A percentile compares a stretch with the other conserved stretches of the same genome.
phyloP scores from a whole-genome alignment of 2,888 invertebrate genomes.

The Auanema sp. region DNA sequence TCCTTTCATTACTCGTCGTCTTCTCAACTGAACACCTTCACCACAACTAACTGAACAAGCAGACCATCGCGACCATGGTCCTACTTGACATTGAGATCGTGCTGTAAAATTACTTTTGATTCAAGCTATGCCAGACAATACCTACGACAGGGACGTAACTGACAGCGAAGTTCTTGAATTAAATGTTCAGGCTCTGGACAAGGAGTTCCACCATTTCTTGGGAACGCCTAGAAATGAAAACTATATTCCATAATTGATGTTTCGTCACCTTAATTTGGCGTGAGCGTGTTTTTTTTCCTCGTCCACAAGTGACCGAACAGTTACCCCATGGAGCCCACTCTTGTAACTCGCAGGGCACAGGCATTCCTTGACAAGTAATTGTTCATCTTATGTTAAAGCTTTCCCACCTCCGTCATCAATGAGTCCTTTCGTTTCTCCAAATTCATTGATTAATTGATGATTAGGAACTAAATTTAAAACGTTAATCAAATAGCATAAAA shows the following conservation, averaged over 20 bases:
- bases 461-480: slow-evolving; percentile 51
- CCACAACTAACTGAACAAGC: slow-evolving; percentile 69
- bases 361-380: slow-evolving; percentile 16
- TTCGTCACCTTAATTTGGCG: slow-evolving; percentile 51
- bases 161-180: slow-evolving; percentile 58
- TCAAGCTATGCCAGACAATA: not conserved
- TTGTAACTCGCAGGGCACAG: slow-evolving; percentile 73
- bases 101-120: slow-evolving; percentile 43
- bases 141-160: slow-evolving; percentile 61
- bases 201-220: slow-evolving; percentile 59
- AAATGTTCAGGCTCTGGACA: slow-evolving; percentile 58
- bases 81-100: slow-evolving; percentile 65
- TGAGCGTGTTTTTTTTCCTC: slow-evolving; percentile 70
- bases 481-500: not conserved
- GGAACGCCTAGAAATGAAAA: slow-evolving; percentile 37
- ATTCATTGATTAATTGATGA: slow-evolving; percentile 54
- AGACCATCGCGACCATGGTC: slow-evolving; percentile 68
- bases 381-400: not conserved
- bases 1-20: slow-evolving; percentile 34
- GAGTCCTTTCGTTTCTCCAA: slow-evolving; percentile 36
- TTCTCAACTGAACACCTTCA: slow-evolving; percentile 73
- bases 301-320: slow-evolving; percentile 83
- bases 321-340: slow-evolving; percentile 79
- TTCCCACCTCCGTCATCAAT: slow-evolving; percentile 54
- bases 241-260: not conserved